These are phyloP conservation scores for Babyrousa celebensis DNA, from an alignment of 2,797 vertebrate species.

Conservation along the genomic window DNA sequence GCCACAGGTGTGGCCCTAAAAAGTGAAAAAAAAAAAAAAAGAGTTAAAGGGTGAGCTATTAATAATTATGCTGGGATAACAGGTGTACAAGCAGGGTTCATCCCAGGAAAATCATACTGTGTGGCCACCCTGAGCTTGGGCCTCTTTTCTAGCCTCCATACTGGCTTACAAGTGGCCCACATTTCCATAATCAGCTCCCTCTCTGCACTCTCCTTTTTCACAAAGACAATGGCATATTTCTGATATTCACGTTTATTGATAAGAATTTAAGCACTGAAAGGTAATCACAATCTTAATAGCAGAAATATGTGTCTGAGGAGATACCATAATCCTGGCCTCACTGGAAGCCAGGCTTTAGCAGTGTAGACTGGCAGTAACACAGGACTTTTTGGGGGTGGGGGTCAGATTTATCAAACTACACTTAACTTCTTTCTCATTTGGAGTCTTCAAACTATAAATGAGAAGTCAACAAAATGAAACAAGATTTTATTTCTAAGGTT, in stretches of 20 bases:
- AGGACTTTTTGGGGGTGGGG: too few species aligned
- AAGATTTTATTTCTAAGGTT: conserved; percentile 59
- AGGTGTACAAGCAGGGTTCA: background rate
- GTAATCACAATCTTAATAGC: background rate
- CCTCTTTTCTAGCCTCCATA: background rate
- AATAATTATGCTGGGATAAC: background rate
- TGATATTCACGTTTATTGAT: background rate
- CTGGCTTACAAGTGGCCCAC: fast-evolving
- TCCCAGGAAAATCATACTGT: background rate
- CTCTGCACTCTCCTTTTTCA: background rate
- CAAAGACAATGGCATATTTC: background rate
- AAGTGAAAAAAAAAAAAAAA: background rate
- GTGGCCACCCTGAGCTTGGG: background rate
- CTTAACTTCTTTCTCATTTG: background rate
- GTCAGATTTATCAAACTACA: background rate
- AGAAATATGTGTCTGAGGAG: background rate
- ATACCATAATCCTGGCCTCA: background rate
- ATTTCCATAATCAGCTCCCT: background rate
- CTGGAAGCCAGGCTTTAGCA: background rate
- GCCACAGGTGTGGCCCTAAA: too few species aligned
- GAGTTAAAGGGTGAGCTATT: background rate
- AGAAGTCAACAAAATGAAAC: conserved; percentile 48
- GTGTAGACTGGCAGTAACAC: fast-evolving
- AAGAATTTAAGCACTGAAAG: background rate
- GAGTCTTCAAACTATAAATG: background rate